Evolutionary conservation across 2,113 vertebrate genomes (phyloP).

Genomic region (Poicephalus meyeri): DNA sequence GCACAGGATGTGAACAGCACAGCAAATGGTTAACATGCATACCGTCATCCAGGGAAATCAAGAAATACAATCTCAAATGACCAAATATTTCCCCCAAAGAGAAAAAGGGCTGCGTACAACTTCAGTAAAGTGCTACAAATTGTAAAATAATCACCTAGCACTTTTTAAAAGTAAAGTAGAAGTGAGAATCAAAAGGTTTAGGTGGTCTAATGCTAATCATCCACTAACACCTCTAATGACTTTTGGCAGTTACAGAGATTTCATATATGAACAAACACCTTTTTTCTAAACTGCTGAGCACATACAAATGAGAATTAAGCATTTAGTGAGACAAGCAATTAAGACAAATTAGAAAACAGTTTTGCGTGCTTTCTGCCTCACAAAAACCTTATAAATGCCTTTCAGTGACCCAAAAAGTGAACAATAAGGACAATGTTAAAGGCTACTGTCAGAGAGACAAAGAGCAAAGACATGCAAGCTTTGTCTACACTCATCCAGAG

Average conservation of each 20-base stretch:
- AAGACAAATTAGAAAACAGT: conserved; percentile 86
- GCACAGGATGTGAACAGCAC: neutral
- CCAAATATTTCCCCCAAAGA: neutral
- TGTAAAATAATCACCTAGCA: neutral
- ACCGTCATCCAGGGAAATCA: neutral
- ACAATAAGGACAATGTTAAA: conserved; percentile 82
- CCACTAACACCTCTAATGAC: conserved; percentile 41
- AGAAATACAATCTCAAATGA: neutral
- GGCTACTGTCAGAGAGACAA: conserved; percentile 75
- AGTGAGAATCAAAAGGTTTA: conserved; percentile 25
- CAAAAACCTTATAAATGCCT: conserved; percentile 75
- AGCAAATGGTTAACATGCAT: neutral
- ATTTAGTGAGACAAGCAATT: conserved; percentile 84
- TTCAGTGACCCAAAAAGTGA: conserved; percentile 81
- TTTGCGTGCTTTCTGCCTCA: conserved; percentile 71
- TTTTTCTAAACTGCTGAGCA: conserved; percentile 73
- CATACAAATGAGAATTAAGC: conserved; percentile 72
- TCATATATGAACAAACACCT: conserved; percentile 73
- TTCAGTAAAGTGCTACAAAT: neutral
- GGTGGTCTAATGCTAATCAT: conserved; percentile 40
- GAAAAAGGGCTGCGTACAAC: neutral
- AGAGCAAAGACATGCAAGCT: conserved; percentile 70
- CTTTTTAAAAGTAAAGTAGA: conserved; percentile 27
- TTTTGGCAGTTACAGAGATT: conserved; percentile 74
- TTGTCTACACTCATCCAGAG: conserved; percentile 81